phyloP scores from a whole-genome alignment of 1,140 invertebrate genomes.

The Zaprionus davidi region DNA sequence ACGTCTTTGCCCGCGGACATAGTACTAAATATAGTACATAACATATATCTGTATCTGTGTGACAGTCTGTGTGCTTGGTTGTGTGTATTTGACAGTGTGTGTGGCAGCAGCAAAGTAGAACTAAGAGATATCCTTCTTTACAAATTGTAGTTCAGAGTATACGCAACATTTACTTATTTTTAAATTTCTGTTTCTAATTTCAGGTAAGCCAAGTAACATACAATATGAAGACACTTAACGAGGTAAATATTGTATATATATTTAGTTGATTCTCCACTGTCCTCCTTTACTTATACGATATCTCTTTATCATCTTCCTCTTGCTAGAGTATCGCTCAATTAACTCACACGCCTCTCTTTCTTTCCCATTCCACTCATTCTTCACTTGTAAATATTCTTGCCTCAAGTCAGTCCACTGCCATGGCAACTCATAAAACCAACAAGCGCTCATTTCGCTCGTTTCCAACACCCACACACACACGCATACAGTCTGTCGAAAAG shows the following conservation, averaged over 20 bases:
- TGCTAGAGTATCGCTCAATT: not conserved
- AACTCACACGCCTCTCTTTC: not conserved
- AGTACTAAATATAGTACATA: constrained; percentile 25
- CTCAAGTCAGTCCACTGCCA: not conserved
- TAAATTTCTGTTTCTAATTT: not conserved
- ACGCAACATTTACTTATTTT: not conserved
- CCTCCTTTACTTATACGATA: not conserved
- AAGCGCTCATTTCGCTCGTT: constrained; percentile 36
- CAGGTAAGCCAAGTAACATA: not conserved
- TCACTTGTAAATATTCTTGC: not conserved
- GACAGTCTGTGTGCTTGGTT: not conserved
- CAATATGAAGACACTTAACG: not conserved
- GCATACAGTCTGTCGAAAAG: not conserved
- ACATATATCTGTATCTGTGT: not conserved
- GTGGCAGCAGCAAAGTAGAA: not conserved
- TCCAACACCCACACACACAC: constrained; percentile 11
- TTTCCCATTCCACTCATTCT: not conserved
- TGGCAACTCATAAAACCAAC: constrained; percentile 46
- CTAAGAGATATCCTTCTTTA: not conserved
- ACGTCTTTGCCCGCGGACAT: constrained; percentile 15
- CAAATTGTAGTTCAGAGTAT: not conserved
- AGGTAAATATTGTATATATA: not conserved
- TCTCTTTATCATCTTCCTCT: not conserved
- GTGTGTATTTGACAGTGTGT: not conserved
- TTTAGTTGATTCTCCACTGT: not conserved